These are phyloP conservation scores for Cynodonichthys magdalenae DNA, from an alignment of 2,797 vertebrate genomes.

Conservation along the genomic window DNA sequence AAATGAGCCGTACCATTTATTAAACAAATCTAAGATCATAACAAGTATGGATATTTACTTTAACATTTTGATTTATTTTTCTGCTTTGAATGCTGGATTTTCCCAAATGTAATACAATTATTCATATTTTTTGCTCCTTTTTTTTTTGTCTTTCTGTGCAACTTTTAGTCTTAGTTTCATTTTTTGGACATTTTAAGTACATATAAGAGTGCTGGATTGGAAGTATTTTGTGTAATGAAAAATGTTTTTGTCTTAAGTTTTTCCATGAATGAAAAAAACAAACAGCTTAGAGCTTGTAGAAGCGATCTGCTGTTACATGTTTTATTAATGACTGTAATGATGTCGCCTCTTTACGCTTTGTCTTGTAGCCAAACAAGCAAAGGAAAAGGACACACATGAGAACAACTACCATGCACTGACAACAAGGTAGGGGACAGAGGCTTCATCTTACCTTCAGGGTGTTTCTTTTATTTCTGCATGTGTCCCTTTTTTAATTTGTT, in stretches of 20 bases:
- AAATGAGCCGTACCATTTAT: neutral
- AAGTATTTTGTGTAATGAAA: conserved; percentile 28
- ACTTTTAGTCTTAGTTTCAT: conserved; percentile 5
- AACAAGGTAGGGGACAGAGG: conserved; percentile 53
- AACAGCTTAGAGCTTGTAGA: conserved; percentile 37
- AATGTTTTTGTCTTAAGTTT: conserved; percentile 28
- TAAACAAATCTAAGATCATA: too few species aligned
- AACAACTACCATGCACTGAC: conserved; percentile 73
- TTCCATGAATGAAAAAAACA: conserved; percentile 35
- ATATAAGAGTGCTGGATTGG: neutral
- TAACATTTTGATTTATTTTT: neutral
- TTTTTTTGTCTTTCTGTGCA: neutral
- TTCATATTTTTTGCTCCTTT: neutral
- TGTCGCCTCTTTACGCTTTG: conserved; percentile 54
- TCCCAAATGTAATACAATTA: neutral
- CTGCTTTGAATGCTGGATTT: too few species aligned
- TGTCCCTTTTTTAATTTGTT: conserved; percentile 14
- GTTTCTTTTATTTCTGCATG: conserved; percentile 11
- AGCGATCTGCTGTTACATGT: conserved; percentile 53
- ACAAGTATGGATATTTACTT: neutral
- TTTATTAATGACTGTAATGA: conserved; percentile 64
- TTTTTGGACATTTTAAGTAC: neutral
- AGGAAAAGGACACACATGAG: conserved; percentile 53
- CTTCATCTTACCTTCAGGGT: conserved; percentile 22
- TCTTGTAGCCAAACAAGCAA: conserved; percentile 40